These are phyloP conservation scores for Oncorhynchus clarkii DNA, from an alignment of 2,113 vertebrate species.

Conservation along the genomic window DNA sequence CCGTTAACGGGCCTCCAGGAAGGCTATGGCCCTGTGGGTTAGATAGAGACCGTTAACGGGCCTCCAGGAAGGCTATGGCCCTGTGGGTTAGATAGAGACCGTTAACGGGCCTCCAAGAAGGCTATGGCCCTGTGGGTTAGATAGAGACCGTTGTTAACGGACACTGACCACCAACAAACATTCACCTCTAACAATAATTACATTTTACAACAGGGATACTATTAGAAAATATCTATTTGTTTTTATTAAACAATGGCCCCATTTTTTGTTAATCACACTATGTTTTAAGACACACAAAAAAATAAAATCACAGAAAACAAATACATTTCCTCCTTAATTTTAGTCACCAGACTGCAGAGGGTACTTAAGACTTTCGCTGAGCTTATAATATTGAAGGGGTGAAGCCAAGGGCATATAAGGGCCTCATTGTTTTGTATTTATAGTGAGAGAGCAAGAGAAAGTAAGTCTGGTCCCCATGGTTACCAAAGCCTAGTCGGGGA, in stretches of 20 bases:
- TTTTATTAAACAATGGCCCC: constrained; percentile 11
- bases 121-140: too few species aligned
- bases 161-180: background rate
- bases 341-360: constrained; percentile 16
- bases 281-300: constrained; percentile 35
- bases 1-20: constrained; percentile 68
- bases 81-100: too few species aligned
- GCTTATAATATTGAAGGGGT: background rate
- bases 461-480: constrained; percentile 39
- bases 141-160: background rate
- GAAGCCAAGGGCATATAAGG: constrained; percentile 5
- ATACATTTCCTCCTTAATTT: constrained; percentile 14
- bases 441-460: background rate
- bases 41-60: constrained; percentile 45
- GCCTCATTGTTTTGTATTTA: constrained; percentile 18
- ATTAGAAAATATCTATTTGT: too few species aligned
- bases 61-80: constrained; percentile 77
- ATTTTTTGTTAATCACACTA: constrained; percentile 21
- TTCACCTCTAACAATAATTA: background rate
- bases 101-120: constrained; percentile 82
- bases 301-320: too few species aligned
- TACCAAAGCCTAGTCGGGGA: constrained; percentile 16
- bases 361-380: background rate
- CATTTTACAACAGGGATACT: background rate
- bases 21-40: too few species aligned